Base-by-base conservation (phyloP, 2,888 invertebrate species). In the Apamea sordens region DNA sequence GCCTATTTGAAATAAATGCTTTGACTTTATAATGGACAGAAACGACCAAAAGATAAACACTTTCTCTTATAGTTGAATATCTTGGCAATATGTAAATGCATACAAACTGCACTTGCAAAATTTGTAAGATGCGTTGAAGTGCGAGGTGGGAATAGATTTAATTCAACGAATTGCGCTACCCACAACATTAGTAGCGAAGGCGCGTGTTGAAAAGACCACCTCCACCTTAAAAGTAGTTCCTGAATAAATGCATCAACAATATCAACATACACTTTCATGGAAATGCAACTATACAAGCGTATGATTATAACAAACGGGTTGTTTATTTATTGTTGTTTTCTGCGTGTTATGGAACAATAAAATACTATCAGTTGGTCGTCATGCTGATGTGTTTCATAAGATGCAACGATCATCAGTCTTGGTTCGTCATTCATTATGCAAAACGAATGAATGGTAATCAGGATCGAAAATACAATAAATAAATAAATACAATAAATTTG, bases 141-240 rank as follows among this genome's bases (percentile, higher is more conserved):
- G 32, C 41, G 24, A 63, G 24, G 28, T 74, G 18, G 3, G 47
- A 73, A 73, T 44, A 61, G 13, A 61, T 65, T 63, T 64, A 61
- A 61, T 72, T 73, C 65, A 74, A 59, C 21, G 47, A 73, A 80
- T 76, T 24, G 32, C 65, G 63, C 65, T 73, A 71, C n/a, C 32
- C 24, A 70, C n/a, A 36, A n/a, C 69, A 50, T 61, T 64, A 65
- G 50, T 41, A 73, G 32, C 44, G 28, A 28, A n/a, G 18, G 32
- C n/a, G 50, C 73, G 71, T 75, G 72, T 76, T 77, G 65, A 59
- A 73, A 78, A 70, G 7, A 44, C 28, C 61, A 24, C 73, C 24
- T 56, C 24, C 18, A 59, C 72, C 82, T 73, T 78, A 67, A 73
- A 85, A 71, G 67, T 63, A 86, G 70, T 78, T 79, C 83, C 86